Evolutionary conservation across 2,797 vertebrate genomes (phyloP).

Genomic region (Anabacerthia variegaticeps): DNA sequence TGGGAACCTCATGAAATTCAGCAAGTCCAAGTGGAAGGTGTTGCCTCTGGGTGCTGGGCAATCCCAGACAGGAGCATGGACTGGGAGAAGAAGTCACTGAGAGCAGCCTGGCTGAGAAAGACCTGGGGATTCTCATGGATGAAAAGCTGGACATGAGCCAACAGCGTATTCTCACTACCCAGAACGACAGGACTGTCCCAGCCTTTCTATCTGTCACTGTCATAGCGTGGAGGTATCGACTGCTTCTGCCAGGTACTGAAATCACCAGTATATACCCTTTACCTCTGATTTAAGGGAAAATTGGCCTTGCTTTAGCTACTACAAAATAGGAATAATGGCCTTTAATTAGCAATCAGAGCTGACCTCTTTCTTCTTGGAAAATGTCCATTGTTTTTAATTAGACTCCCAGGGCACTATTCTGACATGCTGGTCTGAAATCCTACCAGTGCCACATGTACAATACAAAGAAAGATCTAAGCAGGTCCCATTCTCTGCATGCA

Average conservation of each 20-base stretch:
- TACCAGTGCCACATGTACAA: neutral
- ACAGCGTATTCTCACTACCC: neutral
- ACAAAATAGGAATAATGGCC: neutral
- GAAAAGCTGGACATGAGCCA: neutral
- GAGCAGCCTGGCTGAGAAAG: neutral
- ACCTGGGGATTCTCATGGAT: neutral
- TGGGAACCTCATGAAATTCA: neutral
- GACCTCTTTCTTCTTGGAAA: neutral
- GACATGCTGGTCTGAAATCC: neutral
- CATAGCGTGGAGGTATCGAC: neutral
- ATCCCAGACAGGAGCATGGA: neutral
- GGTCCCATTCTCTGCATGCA: neutral
- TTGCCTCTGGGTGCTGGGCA: neutral
- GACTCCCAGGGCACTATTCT: neutral
- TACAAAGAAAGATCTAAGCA: neutral
- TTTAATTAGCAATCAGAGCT: constrained; percentile 9
- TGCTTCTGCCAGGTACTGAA: neutral
- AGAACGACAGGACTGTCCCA: neutral
- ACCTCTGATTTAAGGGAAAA: neutral
- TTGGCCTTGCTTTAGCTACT: neutral
- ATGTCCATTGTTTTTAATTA: neutral
- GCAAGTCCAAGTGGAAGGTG: neutral
- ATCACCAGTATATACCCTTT: neutral
- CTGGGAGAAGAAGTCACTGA: neutral
- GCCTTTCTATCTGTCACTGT: fast-evolving